Evolutionary conservation across 2,797 vertebrate species (phyloP).

Genomic region (Cyclura pinguis): DNA sequence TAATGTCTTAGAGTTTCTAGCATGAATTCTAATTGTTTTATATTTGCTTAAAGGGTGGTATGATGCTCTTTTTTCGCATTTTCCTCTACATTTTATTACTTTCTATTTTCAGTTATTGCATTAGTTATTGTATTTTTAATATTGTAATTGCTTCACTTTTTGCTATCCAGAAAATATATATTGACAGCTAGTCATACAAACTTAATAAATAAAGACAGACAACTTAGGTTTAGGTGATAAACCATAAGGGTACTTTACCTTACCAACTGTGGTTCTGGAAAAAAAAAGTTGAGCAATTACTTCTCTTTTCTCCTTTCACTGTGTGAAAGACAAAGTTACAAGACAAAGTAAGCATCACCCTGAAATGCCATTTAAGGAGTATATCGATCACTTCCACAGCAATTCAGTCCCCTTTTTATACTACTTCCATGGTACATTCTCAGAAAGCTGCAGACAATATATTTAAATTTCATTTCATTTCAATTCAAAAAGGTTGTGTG

Average conservation of each 20-base stretch:
- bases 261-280: not conserved
- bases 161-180: not conserved
- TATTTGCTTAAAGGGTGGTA: no score
- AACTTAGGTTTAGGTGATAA: not conserved
- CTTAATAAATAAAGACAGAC: not conserved
- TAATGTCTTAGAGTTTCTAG: no score
- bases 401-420: not conserved
- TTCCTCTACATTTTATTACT: not conserved
- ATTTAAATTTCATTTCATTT: not conserved
- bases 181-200: not conserved
- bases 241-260: not conserved
- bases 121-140: not conserved
- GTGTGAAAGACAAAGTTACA: not conserved
- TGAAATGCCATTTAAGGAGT: not conserved
- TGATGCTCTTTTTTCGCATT: no score
- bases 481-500: conserved; percentile 1
- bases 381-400: not conserved
- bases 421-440: not conserved
- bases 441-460: not conserved
- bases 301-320: not conserved
- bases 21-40: no score
- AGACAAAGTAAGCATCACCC: not conserved
- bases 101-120: not conserved
- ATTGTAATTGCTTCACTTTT: not conserved
- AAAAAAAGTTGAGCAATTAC: not conserved